Evolutionary conservation across 1,140 invertebrate genomes (phyloP).

Genomic region (Halictus rubicundus): DNA sequence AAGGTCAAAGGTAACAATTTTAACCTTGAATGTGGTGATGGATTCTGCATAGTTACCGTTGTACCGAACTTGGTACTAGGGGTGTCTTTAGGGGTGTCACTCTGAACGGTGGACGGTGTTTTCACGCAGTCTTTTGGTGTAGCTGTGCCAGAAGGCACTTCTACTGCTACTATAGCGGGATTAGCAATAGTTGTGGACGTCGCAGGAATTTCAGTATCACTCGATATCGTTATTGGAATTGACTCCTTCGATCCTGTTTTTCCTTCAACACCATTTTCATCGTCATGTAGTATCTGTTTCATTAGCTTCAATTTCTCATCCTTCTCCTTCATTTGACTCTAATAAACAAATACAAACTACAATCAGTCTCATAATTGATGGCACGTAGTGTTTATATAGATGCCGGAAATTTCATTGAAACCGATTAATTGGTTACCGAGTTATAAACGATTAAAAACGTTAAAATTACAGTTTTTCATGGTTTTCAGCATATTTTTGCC

Average conservation of each 20-base stretch:
- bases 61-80: constrained; percentile 5
- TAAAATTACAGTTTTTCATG: no score
- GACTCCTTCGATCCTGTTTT: constrained; percentile 55
- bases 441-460: no score
- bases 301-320: constrained; percentile 80
- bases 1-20: background rate
- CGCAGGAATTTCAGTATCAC: constrained; percentile 38
- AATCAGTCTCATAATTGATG: no score
- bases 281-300: constrained; percentile 77
- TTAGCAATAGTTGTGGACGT: background rate
- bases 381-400: no score
- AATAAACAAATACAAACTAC: background rate
- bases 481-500: no score
- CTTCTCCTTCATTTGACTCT: constrained; percentile 79
- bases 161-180: background rate
- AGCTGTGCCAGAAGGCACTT: background rate
- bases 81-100: no score
- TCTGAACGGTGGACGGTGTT: background rate
- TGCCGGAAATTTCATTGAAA: no score
- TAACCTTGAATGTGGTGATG: background rate
- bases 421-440: no score
- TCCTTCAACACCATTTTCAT: constrained; percentile 54
- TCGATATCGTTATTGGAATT: constrained; percentile 41
- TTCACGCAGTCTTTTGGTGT: constrained; percentile 34
- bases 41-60: background rate